Conservation (phyloP, 2,113 vertebrate species). For the Strix aluco region DNA sequence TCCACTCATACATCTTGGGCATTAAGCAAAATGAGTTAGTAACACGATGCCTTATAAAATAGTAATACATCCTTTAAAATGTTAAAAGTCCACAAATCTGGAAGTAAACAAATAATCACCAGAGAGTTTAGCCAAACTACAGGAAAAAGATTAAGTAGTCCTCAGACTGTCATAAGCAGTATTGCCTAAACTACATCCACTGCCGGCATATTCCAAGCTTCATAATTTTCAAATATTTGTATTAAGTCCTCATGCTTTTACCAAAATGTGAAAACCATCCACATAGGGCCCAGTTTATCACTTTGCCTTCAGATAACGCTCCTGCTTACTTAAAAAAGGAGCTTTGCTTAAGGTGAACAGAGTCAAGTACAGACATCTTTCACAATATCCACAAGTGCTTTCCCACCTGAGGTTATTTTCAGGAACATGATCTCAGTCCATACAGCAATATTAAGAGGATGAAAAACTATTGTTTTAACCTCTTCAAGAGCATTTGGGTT, state of each 20-base stretch:
- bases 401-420: background rate
- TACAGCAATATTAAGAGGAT: background rate
- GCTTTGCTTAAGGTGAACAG: background rate
- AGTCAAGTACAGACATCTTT: background rate
- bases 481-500: background rate
- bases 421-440: background rate
- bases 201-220: background rate
- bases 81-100: too few relatives aligned
- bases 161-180: background rate
- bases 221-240: background rate
- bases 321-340: background rate
- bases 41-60: background rate
- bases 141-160: background rate
- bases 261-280: background rate
- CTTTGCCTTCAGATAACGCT: background rate
- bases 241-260: background rate
- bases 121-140: background rate
- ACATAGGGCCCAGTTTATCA: background rate
- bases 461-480: background rate
- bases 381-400: background rate
- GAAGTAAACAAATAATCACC: background rate
- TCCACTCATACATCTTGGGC: background rate
- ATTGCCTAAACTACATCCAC: background rate
- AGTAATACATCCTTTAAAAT: background rate
- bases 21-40: background rate